A percentile compares a stretch with the other conserved stretches of the same genome.
Evolutionary conservation across 2,888 invertebrate species (phyloP).

Genomic region (Agriopis marginaria): DNA sequence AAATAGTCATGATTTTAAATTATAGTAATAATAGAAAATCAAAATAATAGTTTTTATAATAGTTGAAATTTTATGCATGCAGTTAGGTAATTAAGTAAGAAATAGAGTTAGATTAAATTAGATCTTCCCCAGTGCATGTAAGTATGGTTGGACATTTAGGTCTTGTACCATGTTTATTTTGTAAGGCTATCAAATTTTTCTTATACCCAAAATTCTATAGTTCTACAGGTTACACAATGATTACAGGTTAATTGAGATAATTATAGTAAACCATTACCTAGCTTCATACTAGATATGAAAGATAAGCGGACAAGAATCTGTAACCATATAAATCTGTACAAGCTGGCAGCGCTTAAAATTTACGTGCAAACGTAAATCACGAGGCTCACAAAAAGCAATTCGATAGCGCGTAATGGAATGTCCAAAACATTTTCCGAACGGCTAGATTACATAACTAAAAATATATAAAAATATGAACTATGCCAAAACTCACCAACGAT

Average conservation of each 20-base stretch:
- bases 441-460: constrained; percentile 78
- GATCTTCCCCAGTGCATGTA: too few relatives aligned
- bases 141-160: neutral
- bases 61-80: too few relatives aligned
- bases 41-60: too few relatives aligned
- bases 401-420: constrained; percentile 2
- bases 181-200: neutral
- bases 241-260: neutral
- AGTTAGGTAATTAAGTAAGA: too few relatives aligned
- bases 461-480: constrained; percentile 39
- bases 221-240: neutral
- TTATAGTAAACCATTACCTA: neutral
- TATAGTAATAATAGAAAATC: too few relatives aligned
- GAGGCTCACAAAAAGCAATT: constrained; percentile 12
- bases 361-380: constrained; percentile 12
- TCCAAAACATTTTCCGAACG: constrained; percentile 54
- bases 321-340: neutral
- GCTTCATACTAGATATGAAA: neutral
- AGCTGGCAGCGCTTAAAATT: neutral
- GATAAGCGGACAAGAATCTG: neutral
- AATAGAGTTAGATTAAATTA: too few relatives aligned
- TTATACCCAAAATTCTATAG: neutral
- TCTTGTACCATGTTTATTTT: neutral
- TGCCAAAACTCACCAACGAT: constrained; percentile 67
- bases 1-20: too few relatives aligned